Evolutionary conservation across 2,888 invertebrate species (phyloP).

Genomic region (Boloria euphrosyne): DNA sequence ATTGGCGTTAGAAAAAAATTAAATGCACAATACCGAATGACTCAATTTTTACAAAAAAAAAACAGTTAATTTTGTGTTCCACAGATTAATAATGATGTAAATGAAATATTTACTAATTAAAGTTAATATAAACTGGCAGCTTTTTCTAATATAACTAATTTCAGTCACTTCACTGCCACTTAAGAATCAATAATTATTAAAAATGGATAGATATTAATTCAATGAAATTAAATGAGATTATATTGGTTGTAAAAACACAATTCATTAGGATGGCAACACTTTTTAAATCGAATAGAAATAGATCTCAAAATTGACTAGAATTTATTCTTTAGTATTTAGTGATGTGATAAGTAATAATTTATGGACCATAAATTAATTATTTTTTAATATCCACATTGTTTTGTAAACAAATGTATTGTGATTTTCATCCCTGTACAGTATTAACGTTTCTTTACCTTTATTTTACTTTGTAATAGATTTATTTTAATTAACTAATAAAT

Average conservation of each 20-base stretch:
- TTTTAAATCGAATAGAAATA: slow-evolving; percentile 1
- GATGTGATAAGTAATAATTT: slow-evolving; percentile 5
- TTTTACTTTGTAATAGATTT: slow-evolving; percentile 22
- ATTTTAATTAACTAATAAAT: slow-evolving; percentile 30
- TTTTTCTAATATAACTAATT: not conserved
- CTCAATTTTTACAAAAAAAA: not conserved
- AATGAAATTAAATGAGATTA: slow-evolving; percentile 6
- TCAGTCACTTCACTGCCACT: slow-evolving; percentile 3
- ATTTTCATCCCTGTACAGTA: slow-evolving; percentile 31
- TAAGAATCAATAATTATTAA: slow-evolving; percentile 1
- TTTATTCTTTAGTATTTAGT: slow-evolving; percentile 2
- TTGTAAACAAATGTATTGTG: slow-evolving; percentile 22
- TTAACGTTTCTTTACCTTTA: slow-evolving; percentile 26
- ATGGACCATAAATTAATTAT: slow-evolving; percentile 23
- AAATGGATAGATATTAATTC: not conserved
- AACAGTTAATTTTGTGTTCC: no score
- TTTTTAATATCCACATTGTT: slow-evolving; percentile 15
- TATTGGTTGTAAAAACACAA: not conserved
- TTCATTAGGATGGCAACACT: slow-evolving; percentile 2
- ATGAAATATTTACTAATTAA: no score
- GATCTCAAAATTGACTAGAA: slow-evolving; percentile 10
- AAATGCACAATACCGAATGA: not conserved
- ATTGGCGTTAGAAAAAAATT: not conserved
- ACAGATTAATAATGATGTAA: no score
- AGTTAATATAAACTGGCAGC: no score